Base-by-base conservation (phyloP, 2,888 invertebrate genomes). In the Folsomia manolachei region DNA sequence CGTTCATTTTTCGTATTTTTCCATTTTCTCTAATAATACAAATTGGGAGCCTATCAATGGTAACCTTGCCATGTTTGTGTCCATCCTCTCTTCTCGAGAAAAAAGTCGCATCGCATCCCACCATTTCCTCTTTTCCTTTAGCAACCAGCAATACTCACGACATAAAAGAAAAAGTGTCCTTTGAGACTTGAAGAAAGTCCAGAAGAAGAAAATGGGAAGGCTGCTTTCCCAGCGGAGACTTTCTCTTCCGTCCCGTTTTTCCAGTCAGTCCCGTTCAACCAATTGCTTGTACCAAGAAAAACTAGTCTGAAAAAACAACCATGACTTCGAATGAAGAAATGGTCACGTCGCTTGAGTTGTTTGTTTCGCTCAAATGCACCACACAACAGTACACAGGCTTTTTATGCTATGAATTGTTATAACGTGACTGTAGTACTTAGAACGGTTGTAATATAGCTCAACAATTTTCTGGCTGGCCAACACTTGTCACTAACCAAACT, bases 201-300 rank as follows among this genome's bases (percentile, higher is more conserved):
- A n/a, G 56, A 56, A 56, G n/a, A n/a, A n/a, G n/a, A n/a, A n/a
- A n/a, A n/a, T n/a, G n/a, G n/a, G n/a, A 56, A n/a, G 4, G 39
- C 14, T 39, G 39, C 7, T 39, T 39, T 14, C 56, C 21, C 18
- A 56, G 19, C 56, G 56, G 18, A 56, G 56, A 4, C 7, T 56
- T 56, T 14, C 14, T 56, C 56, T 56, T 56, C 56, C 56, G 56
- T 56, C 21, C 56, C 56, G n/a, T 56, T 56, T 56, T 56, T 19
- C 39, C 39, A 4, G 14, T 39, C 14, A 39, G 7, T 39, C 39
- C 39, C 14, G 14, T 39, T 39, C 39, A 9, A 39, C 39, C n/a
- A n/a, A n/a, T n/a, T n/a, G n/a, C n/a, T n/a, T n/a, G n/a, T n/a
- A n/a, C n/a, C n/a, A n/a, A n/a, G n/a, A n/a, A n/a, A n/a, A n/a